phyloP scores from a whole-genome alignment of 2,888 invertebrate species.

The Euplagia quadripunctaria region DNA sequence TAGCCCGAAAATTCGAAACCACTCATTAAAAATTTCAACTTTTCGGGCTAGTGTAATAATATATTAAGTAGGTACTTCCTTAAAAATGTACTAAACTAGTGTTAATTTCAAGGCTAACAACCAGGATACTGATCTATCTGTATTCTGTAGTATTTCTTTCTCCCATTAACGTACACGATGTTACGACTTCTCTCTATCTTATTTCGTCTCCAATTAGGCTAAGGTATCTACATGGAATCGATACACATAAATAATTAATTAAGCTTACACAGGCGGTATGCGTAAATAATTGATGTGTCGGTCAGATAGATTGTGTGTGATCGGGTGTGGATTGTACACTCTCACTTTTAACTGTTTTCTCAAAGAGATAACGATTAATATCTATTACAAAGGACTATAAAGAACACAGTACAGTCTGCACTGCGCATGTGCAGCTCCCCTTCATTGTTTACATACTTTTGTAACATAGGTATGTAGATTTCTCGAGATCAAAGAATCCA shows the following conservation, averaged over 20 bases:
- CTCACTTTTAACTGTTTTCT: slow-evolving; percentile 29
- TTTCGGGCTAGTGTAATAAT: too few relatives aligned
- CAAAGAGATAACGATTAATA: slow-evolving; percentile 36
- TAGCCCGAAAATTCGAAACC: too few relatives aligned
- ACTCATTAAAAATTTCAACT: too few relatives aligned
- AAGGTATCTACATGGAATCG: slow-evolving; percentile 9
- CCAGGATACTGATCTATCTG: too few relatives aligned
- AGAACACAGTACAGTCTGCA: slow-evolving; percentile 30
- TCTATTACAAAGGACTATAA: slow-evolving; percentile 34
- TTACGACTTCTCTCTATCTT: neutral
- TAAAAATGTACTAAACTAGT: too few relatives aligned
- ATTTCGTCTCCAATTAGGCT: slow-evolving; percentile 16
- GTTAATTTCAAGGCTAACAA: too few relatives aligned
- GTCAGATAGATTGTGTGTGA: too few relatives aligned
- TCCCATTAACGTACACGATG: too few relatives aligned
- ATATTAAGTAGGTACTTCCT: too few relatives aligned
- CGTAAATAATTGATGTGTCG: slow-evolving; percentile 3
- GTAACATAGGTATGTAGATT: slow-evolving; percentile 37
- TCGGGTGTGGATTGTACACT: too few relatives aligned
- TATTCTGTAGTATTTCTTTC: too few relatives aligned
- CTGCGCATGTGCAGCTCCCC: slow-evolving; percentile 30
- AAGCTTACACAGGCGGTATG: neutral
- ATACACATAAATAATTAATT: slow-evolving; percentile 24
- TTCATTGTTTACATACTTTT: slow-evolving; percentile 59
- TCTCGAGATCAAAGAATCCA: slow-evolving; percentile 72